Base-by-base conservation (phyloP, 2,888 invertebrate species). In the Bugulina stolonifera region DNA sequence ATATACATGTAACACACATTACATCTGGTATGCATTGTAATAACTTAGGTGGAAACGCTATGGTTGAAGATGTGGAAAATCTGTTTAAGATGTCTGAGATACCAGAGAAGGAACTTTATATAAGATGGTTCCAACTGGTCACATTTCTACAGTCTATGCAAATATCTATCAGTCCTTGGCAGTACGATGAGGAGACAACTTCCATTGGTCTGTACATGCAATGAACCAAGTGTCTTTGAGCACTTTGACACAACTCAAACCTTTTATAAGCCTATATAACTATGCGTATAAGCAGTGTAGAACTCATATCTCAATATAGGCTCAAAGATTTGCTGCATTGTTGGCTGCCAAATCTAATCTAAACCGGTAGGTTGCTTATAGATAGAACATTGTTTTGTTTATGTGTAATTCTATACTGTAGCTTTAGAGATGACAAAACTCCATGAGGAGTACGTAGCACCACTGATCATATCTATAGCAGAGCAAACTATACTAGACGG, bases 61-160 rank as follows among this genome's bases (percentile, higher is more conserved):
- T 64, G 64, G 64, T 64, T 14, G 34, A 64, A 25, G 64, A 32
- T 27, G 64, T 29, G 5, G 32, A 64, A 14, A 10, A 29, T 3
- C 14, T 64, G 14, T 22, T 25, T 27, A 64, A 55, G 34, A 23
- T 29, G 18, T 54, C 35, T 18, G 1, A 29, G 34, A 58, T 74
- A 23, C 85, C 85, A 22, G 80, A 80, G 34, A 75, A 78, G 54
- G 84, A 86, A 74, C 79, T 86, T n/a, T 91, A 90, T 79, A 88
- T 92, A 35, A 86, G 93, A 78, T 97, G 96, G 96, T 83, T 91
- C 69, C 90, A 92, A 80, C 86, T 96, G 80, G 91, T 92, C 0
- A 91, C 93, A 0, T 96, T 95, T 82, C 85, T 97, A 78, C 95
- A 96, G 0, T 91, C 93, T 0, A 91, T 97, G 85, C 91, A 94